phyloP scores from a whole-genome alignment of 2,888 invertebrate genomes.

The Dryobota labecula region DNA sequence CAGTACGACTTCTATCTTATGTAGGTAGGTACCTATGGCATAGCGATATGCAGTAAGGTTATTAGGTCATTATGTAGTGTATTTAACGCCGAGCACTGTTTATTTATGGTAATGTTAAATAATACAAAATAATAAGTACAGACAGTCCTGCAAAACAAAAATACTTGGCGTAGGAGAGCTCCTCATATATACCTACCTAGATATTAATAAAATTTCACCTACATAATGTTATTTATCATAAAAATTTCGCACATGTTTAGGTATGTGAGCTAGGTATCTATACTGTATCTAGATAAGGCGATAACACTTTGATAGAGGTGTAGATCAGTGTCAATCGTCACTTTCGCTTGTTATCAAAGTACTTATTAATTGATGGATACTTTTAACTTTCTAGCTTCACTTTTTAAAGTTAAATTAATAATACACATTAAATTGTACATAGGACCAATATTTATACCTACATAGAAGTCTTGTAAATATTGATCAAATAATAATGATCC shows the following conservation, averaged over 20 bases:
- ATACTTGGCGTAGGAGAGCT: background rate
- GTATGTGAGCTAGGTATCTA: conserved; percentile 24
- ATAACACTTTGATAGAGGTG: conserved; percentile 29
- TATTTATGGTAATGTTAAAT: background rate
- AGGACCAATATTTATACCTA: background rate
- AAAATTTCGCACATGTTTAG: conserved; percentile 18
- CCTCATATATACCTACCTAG: background rate
- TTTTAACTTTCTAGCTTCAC: background rate
- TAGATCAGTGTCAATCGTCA: conserved; percentile 51
- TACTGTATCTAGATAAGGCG: conserved; percentile 44
- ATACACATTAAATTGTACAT: background rate
- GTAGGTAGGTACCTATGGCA: conserved; percentile 6
- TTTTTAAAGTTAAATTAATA: background rate
- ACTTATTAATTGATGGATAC: conserved; percentile 5
- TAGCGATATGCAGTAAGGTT: conserved; percentile 39
- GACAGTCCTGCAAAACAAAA: background rate
- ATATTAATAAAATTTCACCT: conserved; percentile 11
- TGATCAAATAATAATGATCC: too few relatives aligned
- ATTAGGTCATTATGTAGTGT: conserved; percentile 25
- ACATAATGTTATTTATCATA: conserved; percentile 16
- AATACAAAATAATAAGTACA: background rate
- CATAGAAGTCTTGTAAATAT: background rate
- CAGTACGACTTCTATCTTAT: conserved; percentile 15
- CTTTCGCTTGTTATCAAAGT: conserved; percentile 21
- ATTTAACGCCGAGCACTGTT: conserved; percentile 5